Conservation (phyloP, 35 echinoderm and acorn worm genomes). For the Ptychodera flava region DNA sequence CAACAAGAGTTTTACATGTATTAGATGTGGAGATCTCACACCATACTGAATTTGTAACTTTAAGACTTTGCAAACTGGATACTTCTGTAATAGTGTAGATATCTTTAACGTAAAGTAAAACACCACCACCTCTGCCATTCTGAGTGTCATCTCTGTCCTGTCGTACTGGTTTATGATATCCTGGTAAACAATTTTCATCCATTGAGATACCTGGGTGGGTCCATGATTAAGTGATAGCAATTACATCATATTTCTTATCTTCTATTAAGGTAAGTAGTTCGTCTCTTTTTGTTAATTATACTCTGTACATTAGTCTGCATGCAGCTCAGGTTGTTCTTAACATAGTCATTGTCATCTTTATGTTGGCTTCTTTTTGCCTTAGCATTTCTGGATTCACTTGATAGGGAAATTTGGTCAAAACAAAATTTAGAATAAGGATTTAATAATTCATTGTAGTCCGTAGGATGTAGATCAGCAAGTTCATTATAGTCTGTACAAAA, state of each 20-base stretch:
- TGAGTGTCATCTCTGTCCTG: slow-evolving; percentile 13
- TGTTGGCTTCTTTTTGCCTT: slow-evolving; percentile 3
- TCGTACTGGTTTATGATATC: slow-evolving; percentile 20
- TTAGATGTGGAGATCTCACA: no score
- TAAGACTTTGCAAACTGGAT: slow-evolving; percentile 9
- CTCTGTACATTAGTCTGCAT: slow-evolving; percentile 32
- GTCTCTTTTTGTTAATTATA: slow-evolving; percentile 21
- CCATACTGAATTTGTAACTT: slow-evolving; percentile 28
- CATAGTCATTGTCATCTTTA: neutral
- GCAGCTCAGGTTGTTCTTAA: slow-evolving; percentile 33
- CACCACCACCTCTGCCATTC: neutral
- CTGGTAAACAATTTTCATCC: slow-evolving; percentile 19
- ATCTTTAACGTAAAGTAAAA: slow-evolving; percentile 28
- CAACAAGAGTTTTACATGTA: no score
- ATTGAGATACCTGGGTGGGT: slow-evolving; percentile 9
- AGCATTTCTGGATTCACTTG: no score
- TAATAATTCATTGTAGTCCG: neutral
- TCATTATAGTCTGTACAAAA: neutral
- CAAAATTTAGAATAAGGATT: neutral
- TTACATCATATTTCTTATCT: slow-evolving; percentile 27
- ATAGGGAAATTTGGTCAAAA: no score
- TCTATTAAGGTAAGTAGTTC: slow-evolving; percentile 12
- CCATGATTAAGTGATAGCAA: slow-evolving; percentile 37
- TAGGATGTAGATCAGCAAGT: neutral
- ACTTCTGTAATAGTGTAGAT: neutral